Conservation (phyloP, 2,113 vertebrate species). For the Sphaerodactylus townsendi region DNA sequence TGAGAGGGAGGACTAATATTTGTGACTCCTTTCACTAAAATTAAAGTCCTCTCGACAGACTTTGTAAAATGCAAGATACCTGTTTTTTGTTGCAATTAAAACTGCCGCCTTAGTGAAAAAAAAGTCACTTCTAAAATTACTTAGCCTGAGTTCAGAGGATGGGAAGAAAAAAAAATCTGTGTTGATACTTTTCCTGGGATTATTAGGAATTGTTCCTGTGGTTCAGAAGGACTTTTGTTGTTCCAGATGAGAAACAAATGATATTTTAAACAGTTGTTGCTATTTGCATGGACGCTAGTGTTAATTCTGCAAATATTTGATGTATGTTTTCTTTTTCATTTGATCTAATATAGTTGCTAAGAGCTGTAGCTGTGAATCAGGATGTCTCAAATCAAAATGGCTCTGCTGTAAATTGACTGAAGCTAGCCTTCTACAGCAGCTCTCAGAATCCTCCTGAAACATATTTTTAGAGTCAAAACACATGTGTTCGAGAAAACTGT, state of each 20-base stretch:
- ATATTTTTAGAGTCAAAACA: neutral
- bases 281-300: neutral
- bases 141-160: neutral
- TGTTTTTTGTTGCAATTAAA: neutral
- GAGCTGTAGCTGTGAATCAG: neutral
- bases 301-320: neutral
- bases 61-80: neutral
- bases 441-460: no score
- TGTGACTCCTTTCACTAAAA: neutral
- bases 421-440: no score
- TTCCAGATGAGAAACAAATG: neutral
- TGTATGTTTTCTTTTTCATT: neutral
- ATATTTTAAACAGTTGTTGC: neutral
- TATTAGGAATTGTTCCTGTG: neutral
- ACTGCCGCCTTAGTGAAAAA: neutral
- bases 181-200: neutral
- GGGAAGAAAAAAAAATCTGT: neutral
- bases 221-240: neutral
- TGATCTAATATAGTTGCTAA: neutral
- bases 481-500: no score
- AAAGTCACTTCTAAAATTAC: neutral
- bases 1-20: no score
- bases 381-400: neutral
- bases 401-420: neutral
- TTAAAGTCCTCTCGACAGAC: neutral